Evolutionary conservation across 2,888 invertebrate genomes (phyloP), one percentile per base, ranked within the genome.

Genomic region (Schrankia costaestrigalis): DNA sequence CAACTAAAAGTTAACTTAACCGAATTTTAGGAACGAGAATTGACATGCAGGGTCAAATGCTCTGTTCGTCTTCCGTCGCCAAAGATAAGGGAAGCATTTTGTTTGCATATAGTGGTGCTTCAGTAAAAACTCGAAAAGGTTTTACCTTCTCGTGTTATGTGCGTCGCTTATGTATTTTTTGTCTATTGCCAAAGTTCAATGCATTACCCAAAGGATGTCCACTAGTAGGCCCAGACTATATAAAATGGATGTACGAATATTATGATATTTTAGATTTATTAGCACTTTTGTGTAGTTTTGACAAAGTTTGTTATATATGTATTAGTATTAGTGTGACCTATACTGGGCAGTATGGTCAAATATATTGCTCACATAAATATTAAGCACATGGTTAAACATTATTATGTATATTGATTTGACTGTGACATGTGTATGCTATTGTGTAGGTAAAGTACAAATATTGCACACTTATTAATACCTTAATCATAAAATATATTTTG

Each of bases 281-380:
- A 38, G 25, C 47, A 53, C 51, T 38, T 18, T 47, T 39, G 48
- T 54, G 48, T 41, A 52, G 51, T 48, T 36, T 51, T 41, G 27
- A 49, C 29, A 41, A 46, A 39, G 32, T 39, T 26, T 26, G 29
- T 51, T 56, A 39, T 36, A 37, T 36, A 53, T 52, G 42, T 48
- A 44, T 52, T 54, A 56, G 40, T 49, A 32, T 11, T n/a, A n/a
- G n/a, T 13, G 14, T 11, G 38, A 30, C 27, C 44, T 33, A 41
- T 54, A 43, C 51, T 33, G 19, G n/a, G 28, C 25, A 39, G 54
- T 40, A 42, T 37, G 55, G 42, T 55, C 41, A 39, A 36, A 17
- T 12, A 41, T 34, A 63, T 80, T 80, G 79, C 79, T 80, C 79
- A 80, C 66, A 47, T 78, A 71, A 62, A 54, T 62, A 54, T 61